Evolutionary conservation across 2,888 invertebrate genomes (phyloP).

Genomic region (Sminthurinus aureus): DNA sequence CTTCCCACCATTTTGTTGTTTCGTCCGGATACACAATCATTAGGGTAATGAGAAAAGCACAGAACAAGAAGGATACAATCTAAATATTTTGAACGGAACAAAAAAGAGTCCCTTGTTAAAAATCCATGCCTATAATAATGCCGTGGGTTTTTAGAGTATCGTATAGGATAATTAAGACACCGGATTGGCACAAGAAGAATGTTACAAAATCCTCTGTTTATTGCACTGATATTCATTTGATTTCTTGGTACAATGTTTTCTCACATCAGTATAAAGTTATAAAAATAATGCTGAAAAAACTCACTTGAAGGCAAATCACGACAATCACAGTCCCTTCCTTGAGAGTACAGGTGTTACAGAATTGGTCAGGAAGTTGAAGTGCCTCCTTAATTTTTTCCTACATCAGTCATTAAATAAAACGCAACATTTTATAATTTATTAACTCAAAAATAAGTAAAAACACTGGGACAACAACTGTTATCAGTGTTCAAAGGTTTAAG

Average conservation of each 20-base stretch:
- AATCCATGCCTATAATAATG: not conserved
- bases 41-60: conserved; percentile 28
- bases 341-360: not conserved
- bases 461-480: too few species aligned
- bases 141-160: too few species aligned
- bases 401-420: too few species aligned
- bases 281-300: not conserved
- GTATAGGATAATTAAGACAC: too few species aligned
- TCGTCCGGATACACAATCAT: conserved; percentile 13
- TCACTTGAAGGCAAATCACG: conserved; percentile 44
- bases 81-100: not conserved
- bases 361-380: not conserved
- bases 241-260: too few species aligned
- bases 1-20: conserved; percentile 47
- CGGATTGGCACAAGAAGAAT: too few species aligned
- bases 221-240: too few species aligned
- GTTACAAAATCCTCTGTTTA: too few species aligned
- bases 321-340: conserved; percentile 50
- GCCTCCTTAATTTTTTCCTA: conserved; percentile 16
- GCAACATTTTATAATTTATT: too few species aligned
- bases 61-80: conserved; percentile 31
- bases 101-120: not conserved
- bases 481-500: too few species aligned
- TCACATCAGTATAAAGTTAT: too few species aligned
- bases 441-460: too few species aligned